Conservation (phyloP, 1,140 invertebrate species). For the Nylanderia fulva region DNA sequence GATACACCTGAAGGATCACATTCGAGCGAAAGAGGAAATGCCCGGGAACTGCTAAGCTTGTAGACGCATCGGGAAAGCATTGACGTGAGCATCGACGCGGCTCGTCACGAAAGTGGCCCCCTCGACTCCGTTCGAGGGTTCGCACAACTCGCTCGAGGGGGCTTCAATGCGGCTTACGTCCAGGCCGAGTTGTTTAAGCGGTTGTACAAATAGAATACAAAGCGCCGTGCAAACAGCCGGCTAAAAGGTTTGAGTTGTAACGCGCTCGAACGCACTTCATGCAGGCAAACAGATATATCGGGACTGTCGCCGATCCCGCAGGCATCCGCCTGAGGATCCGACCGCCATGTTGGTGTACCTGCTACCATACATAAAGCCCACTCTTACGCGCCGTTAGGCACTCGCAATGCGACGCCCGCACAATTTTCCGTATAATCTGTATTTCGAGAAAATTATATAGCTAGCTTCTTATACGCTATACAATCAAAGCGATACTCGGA, state of each 20-base stretch:
- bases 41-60: constrained; percentile 47
- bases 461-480: neutral
- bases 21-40: constrained; percentile 28
- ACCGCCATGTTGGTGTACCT: constrained; percentile 52
- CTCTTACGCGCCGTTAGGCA: constrained; percentile 43
- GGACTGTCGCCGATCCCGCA: constrained; percentile 74
- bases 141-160: constrained; percentile 74
- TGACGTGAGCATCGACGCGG: constrained; percentile 59
- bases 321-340: constrained; percentile 21
- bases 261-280: constrained; percentile 80
- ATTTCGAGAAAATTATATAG: neutral
- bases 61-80: constrained; percentile 66
- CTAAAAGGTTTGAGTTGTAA: constrained; percentile 86
- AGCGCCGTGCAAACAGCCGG: constrained; percentile 81
- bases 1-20: constrained; percentile 30
- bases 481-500: neutral
- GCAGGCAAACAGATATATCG: constrained; percentile 80
- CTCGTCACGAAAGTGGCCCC: constrained; percentile 69
- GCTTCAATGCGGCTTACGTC: constrained; percentile 72
- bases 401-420: constrained; percentile 17
- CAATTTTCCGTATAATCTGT: neutral
- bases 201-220: constrained; percentile 85
- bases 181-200: constrained; percentile 81
- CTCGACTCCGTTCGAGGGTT: constrained; percentile 68
- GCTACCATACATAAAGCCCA: constrained; percentile 43